Evolutionary conservation across 2,797 vertebrate genomes (phyloP), one percentile per base, ranked within the genome.

Genomic region (Okamejei kenojei): DNA sequence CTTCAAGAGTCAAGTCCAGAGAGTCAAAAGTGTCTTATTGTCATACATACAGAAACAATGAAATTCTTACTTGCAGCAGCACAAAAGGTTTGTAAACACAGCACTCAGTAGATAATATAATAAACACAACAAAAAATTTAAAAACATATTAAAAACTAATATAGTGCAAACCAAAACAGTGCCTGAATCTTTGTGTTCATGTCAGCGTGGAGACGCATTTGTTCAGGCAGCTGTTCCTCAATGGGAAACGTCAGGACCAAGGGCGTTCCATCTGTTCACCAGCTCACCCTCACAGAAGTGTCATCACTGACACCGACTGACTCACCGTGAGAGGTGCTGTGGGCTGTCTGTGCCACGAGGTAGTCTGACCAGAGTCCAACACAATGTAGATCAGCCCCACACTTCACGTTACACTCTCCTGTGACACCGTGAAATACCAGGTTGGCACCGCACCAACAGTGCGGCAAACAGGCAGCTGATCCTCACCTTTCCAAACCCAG

Each of bases 261-360:
- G 84, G 3, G n/a, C 21, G 61, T 65, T 88, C 84, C 65, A n/a
- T 68, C 84, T 88, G 61, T 88, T 88, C 84, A 68, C 84, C 84
- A 88, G 61, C 29, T 88, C 84, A 35, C 61, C 65, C 19, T 21
- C 32, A 68, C 61, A 65, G n/a, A 88, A 88, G 68, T 68, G 17
- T 88, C 32, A 68, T 68, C 68, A 65, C 21, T 88, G 61, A 63
- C 84, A 35, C 84, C 65, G 35, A 17, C 84, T 19, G 65, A 68
- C 21, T 35, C 15, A 68, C 35, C 63, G 32, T 88, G 84, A 63
- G n/a, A 88, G 63, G 84, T 88, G 84, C n/a, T 63, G 61, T 32
- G 13, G n/a, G n/a, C 63, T 88, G 84, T 7, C 19, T 35, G 63
- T 61, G 54, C 81, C 54, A 84, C 3, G 26, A 84, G 11, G 54